A percentile compares a stretch with the other conserved stretches of the same genome.
Conservation (phyloP, 2,888 invertebrate genomes). For the Phrixothrix hirtus region DNA sequence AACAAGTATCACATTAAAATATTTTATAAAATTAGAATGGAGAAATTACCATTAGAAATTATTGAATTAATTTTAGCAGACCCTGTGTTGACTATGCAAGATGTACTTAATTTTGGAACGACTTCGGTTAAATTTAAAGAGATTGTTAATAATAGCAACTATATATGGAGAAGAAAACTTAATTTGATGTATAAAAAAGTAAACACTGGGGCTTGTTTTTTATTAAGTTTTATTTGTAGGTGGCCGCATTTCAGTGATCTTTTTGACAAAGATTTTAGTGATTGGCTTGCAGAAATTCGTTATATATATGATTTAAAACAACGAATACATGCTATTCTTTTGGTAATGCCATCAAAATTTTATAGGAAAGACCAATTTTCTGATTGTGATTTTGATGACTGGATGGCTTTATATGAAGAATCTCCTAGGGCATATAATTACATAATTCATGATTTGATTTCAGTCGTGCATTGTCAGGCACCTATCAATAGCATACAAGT, state of each 20-base stretch:
- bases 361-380: conserved; percentile 57
- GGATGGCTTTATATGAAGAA: conserved; percentile 53
- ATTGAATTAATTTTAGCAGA: conserved; percentile 47
- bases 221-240: too few species aligned
- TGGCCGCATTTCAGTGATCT: conserved; percentile 54
- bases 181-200: too few species aligned
- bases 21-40: too few species aligned
- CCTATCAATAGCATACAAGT: conserved; percentile 47
- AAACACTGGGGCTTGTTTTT: too few species aligned
- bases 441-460: conserved; percentile 55
- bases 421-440: conserved; percentile 55
- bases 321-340: conserved; percentile 49
- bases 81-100: conserved; percentile 46
- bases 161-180: conserved; percentile 58
- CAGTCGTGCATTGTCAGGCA: conserved; percentile 43
- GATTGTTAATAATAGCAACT: conserved; percentile 56
- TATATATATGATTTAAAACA: conserved; percentile 47
- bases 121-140: conserved; percentile 60
- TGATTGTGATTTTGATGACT: conserved; percentile 55
- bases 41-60: conserved; percentile 49
- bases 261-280: conserved; percentile 45
- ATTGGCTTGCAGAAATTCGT: conserved; percentile 54
- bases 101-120: conserved; percentile 59
- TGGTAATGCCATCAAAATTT: conserved; percentile 56
- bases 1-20: too few species aligned